Evolutionary conservation across 2,797 vertebrate genomes (phyloP), one percentile per base, ranked within the genome.

Genomic region (Perodicticus potto): DNA sequence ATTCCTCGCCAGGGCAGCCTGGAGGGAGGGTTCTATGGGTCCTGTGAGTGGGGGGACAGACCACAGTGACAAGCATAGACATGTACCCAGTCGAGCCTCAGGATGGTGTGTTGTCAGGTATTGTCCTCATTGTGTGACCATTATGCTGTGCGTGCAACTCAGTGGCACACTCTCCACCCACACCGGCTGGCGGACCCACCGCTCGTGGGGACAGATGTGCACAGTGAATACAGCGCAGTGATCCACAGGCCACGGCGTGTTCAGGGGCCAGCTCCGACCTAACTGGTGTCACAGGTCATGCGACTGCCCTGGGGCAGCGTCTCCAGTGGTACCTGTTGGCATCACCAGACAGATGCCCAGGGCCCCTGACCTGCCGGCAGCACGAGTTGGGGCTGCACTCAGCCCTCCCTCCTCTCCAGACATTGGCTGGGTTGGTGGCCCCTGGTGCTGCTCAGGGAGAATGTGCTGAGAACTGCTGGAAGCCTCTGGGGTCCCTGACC

Each of bases 401-500:
- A 16, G 32, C 63, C 5, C 2, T 65, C 14, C 63, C 27, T 65
- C 29, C 63, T 32, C 13, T 32, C 61, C 27, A 13, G 61, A 65
- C 13, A 0, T 7, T 16, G 63, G 63, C 29, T 29, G 16, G 1
- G 13, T 32, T 0, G 63, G 29, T 7, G 63, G 49, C 11, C 37
- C 49, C 12, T 3, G 29, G 23, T 73, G 65, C 29, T 45, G 3
- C 3, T 32, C 29, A 65, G 63, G 29, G 67, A 65, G 37, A 55
- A 20, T 0, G 65, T 10, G 0, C 19, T 1, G 0, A 16, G 1
- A 9, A 32, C 32, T 22, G 16, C 22, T 0, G 27, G 29, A 22
- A 25, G 16, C 12, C 49, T 12, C n/a, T 25, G 0, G 4, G 40
- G 74, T n/a, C 20, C 34, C 37, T 25, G 22, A 49, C 9, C 4